Base-by-base conservation (phyloP, 2,888 invertebrate genomes). In the Iselma pallidipennis region DNA sequence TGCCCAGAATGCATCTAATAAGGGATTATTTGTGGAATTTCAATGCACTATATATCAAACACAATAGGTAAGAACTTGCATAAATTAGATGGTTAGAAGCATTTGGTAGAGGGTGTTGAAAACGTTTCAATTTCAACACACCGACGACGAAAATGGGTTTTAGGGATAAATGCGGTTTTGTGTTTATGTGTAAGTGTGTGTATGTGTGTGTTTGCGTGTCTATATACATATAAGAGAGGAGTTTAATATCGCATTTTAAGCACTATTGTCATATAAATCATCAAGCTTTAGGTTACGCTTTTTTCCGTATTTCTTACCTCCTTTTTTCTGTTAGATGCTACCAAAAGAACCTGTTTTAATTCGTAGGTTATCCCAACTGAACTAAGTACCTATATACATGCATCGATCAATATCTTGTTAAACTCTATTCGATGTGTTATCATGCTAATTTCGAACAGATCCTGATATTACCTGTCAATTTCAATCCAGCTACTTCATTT, bases 61-160 rank as follows among this genome's bases (percentile, higher is more conserved):
- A 28, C 26, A 50, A 14, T 28, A 50, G 28, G 26, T 28, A 28
- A 10, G 50, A 50, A 50, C 50, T 50, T 50, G 50, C 28, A 50
- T 28, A 50, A 26, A 50, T 50, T 50, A 25, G 19, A 14, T n/a
- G 14, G 37, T 16, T 37, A 4, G 4, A n/a, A 33, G 14, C 6
- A 14, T 33, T 37, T 37, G 16, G 37, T 37, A 16, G 16, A 16
- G n/a, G 16, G 7, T 16, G 37, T 37, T 37, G 37, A 16, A 37
- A 37, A 37, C 37, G 33, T 33, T 33, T n/a, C 33, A 33, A 9
- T 33, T 33, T 14, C 7, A 37, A 16, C 16, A 37, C 37, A 16
- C 10, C 1, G 2, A 7, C n/a, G n/a, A n/a, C n/a, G 12, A 29
- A 29, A 37, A 37, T 16, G 16, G 16, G 6, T 14, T 37, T 37